Evolutionary conservation across 1,140 invertebrate genomes (phyloP).

Genomic region (Atopsyche davidsoni): DNA sequence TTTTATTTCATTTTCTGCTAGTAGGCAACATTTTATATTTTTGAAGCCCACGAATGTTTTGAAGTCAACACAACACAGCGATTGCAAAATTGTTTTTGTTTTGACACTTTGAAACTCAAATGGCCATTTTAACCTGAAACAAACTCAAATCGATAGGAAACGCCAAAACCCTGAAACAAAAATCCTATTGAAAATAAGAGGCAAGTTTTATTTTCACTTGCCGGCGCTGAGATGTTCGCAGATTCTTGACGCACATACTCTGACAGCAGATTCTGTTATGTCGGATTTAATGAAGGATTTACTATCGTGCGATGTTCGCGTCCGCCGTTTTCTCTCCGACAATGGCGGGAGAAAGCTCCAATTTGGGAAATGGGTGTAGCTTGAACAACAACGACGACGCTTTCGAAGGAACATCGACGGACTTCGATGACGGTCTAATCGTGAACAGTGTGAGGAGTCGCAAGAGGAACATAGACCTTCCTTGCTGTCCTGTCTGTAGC

Average conservation of each 20-base stretch:
- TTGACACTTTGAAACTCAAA: not conserved
- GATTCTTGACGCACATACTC: not conserved
- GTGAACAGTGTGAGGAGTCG: constrained; percentile 35
- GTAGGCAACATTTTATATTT: not conserved
- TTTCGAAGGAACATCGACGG: constrained; percentile 6
- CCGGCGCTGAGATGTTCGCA: not conserved
- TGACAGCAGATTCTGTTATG: not conserved
- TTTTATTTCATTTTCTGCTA: too few species aligned
- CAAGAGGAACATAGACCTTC: constrained; percentile 42
- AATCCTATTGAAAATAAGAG: not conserved
- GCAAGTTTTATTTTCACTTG: not conserved
- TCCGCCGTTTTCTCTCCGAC: constrained; percentile 15
- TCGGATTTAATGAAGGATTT: not conserved
- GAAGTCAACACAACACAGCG: not conserved
- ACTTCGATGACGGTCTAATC: constrained; percentile 7
- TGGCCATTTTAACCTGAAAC: not conserved
- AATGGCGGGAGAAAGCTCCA: constrained; percentile 3
- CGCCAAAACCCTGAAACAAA: not conserved
- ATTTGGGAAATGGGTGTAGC: not conserved
- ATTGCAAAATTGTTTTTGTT: not conserved
- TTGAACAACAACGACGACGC: not conserved
- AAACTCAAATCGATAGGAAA: not conserved
- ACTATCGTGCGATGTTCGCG: constrained; percentile 17
- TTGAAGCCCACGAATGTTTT: not conserved
- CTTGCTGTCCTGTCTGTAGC: constrained; percentile 44